These are phyloP conservation scores for Papilio machaon DNA, from an alignment of 1,140 invertebrate genomes.

Conservation along the genomic window DNA sequence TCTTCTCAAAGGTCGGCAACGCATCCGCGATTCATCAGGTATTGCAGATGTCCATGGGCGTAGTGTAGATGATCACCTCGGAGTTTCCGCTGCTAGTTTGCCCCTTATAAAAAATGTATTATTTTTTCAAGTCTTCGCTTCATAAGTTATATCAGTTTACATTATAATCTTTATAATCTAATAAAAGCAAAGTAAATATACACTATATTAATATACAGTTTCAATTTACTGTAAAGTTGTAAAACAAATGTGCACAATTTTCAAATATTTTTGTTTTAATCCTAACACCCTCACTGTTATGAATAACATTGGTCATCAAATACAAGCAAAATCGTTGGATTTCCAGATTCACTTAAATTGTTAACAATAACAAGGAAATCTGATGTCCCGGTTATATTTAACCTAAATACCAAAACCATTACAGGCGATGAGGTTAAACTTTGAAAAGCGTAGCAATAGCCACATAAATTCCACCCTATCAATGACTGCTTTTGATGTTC, in stretches of 20 bases:
- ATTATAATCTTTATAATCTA: too few relatives aligned
- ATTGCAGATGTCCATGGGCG: too few relatives aligned
- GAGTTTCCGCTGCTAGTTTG: too few relatives aligned
- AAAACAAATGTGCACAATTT: not conserved
- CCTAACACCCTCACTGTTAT: not conserved
- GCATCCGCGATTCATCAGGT: too few relatives aligned
- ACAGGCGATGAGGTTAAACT: not conserved
- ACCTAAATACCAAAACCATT: not conserved
- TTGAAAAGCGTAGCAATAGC: not conserved
- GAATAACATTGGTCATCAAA: not conserved
- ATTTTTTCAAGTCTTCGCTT: too few relatives aligned
- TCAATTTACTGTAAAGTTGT: not conserved
- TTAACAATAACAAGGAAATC: conserved; percentile 13
- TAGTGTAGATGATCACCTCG: too few relatives aligned
- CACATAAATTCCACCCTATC: too few relatives aligned
- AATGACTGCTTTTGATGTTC: too few relatives aligned
- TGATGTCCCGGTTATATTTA: not conserved
- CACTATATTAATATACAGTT: not conserved
- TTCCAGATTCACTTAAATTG: not conserved
- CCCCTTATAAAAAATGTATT: too few relatives aligned
- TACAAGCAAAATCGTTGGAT: not conserved
- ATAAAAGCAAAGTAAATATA: not conserved
- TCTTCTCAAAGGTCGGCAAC: too few relatives aligned
- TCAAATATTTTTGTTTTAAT: not conserved
- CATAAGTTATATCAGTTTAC: too few relatives aligned